A percentile compares a stretch with the other conserved stretches of the same genome.
Evolutionary conservation across 1,140 invertebrate species (phyloP).

Genomic region (Scaptomyza graminum): DNA sequence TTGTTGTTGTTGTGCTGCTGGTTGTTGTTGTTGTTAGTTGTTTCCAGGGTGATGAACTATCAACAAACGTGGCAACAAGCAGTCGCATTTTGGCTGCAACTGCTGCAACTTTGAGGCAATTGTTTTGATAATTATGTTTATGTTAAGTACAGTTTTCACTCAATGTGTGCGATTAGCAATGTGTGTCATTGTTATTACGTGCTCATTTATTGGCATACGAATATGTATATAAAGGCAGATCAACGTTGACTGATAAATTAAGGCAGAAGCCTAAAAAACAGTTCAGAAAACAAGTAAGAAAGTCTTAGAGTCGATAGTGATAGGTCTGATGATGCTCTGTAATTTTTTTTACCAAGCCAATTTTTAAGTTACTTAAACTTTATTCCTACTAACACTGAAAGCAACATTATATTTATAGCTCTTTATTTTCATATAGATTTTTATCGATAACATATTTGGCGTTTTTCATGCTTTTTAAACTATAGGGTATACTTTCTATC

Average conservation of each 20-base stretch:
- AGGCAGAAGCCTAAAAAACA: slow-evolving; percentile 38
- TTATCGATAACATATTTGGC: neutral
- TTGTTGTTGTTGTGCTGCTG: slow-evolving; percentile 28
- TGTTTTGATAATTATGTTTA: slow-evolving; percentile 74
- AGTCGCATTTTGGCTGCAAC: slow-evolving; percentile 1
- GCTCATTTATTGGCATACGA: slow-evolving; percentile 74
- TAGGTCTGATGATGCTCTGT: slow-evolving; percentile 6
- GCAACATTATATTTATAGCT: neutral
- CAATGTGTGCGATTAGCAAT: slow-evolving; percentile 23
- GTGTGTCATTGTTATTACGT: slow-evolving; percentile 74
- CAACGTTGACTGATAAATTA: slow-evolving; percentile 68
- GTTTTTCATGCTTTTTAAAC: neutral
- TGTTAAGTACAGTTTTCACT: slow-evolving; percentile 37
- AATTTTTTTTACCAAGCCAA: no score
- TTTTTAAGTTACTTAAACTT: no score
- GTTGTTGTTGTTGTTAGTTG: slow-evolving; percentile 27
- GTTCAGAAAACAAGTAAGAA: slow-evolving; percentile 47
- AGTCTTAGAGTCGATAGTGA: neutral
- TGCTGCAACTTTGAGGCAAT: slow-evolving; percentile 42
- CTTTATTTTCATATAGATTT: neutral
- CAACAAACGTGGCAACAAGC: slow-evolving; percentile 32
- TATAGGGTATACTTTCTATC: neutral
- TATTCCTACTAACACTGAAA: no score
- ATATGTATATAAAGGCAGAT: slow-evolving; percentile 70
- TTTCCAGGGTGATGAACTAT: slow-evolving; percentile 64